Evolutionary conservation across 53 echinoderm and acorn worm genomes (phyloP), one percentile per base, ranked within the genome.

Genomic region (Hippasteria phrygiana): DNA sequence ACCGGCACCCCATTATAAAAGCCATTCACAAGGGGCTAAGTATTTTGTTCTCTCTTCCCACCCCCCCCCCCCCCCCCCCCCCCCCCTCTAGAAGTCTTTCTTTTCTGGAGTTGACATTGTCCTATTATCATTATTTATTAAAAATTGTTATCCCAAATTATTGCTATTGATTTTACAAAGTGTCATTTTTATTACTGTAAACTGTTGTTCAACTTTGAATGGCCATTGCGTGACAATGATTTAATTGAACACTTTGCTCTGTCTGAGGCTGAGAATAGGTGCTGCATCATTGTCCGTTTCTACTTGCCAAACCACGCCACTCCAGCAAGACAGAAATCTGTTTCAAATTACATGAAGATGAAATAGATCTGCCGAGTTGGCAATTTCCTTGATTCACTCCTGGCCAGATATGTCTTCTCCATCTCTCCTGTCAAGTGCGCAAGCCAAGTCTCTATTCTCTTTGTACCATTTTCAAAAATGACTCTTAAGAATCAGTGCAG

Each of bases 351-450:
- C 79, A 79, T 26, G 24, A 56, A 62, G 55, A 55, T 79, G 26
- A 62, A 62, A 35, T 12, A 35, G 79, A 16, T 18, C 39, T 40
- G 36, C 32, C 40, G 43, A 81, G 65, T 24, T 24, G 65, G 64
- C 81, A 81, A 81, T 81, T 65, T 81, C 43, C 81, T 64, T 81
- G 81, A 81, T 81, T 81, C 51, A 33, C 76, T 76, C 81, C 42
- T 42, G 13, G 81, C 37, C 42, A 64, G 59, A n/a, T 40, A 56
- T 56, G 42, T 65, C 42, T 59, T n/a, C 64, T 65, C 17, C 31
- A 40, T 81, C 81, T 5, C 17, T 46, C 45, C 39, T 64, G 66
- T 43, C 45, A 42, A 22, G 13, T 43, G 28, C 39, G 26, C 27
- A 64, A 37, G 64, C 63, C 39, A 63, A 63, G 32, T 65, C 43